These are phyloP conservation scores for Sprattus sprattus DNA, from an alignment of 2,113 vertebrate genomes.

Conservation along the genomic window DNA sequence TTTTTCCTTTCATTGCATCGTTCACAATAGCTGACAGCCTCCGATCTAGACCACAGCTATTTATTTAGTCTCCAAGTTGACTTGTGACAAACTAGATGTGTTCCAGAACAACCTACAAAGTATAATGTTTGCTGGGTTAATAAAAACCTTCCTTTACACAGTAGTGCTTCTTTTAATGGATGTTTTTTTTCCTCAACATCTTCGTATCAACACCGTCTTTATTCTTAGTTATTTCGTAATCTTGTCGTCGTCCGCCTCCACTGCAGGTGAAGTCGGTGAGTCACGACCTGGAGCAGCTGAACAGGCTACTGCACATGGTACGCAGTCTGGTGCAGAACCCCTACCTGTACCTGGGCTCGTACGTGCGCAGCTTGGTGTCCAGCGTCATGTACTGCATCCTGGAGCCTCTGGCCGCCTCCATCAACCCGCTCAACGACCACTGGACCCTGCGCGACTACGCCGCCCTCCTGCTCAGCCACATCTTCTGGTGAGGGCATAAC, in stretches of 20 bases:
- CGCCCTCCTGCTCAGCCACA: conserved; percentile 87
- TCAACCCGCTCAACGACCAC: conserved; percentile 95
- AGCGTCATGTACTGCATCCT: conserved; percentile 93
- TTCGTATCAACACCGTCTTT: neutral
- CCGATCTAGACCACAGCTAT: no score
- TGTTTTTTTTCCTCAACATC: neutral
- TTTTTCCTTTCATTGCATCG: no score
- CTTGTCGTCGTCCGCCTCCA: neutral
- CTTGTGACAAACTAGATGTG: no score
- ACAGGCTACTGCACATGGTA: conserved; percentile 86
- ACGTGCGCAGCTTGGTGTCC: conserved; percentile 84
- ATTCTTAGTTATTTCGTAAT: neutral
- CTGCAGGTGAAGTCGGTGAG: conserved; percentile 88
- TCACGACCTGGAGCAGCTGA: conserved; percentile 89
- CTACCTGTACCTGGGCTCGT: conserved; percentile 86
- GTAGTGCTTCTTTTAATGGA: neutral
- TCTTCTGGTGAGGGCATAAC: conserved; percentile 79
- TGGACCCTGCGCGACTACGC: conserved; percentile 91
- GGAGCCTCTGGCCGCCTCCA: conserved; percentile 90
- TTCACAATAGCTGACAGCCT: neutral
- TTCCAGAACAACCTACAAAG: no score
- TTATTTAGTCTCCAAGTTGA: no score
- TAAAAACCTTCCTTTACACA: neutral
- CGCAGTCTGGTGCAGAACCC: conserved; percentile 88
- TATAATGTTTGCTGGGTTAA: no score